phyloP scores from a whole-genome alignment of 2,797 vertebrate species.

The Pagetopsis macropterus region DNA sequence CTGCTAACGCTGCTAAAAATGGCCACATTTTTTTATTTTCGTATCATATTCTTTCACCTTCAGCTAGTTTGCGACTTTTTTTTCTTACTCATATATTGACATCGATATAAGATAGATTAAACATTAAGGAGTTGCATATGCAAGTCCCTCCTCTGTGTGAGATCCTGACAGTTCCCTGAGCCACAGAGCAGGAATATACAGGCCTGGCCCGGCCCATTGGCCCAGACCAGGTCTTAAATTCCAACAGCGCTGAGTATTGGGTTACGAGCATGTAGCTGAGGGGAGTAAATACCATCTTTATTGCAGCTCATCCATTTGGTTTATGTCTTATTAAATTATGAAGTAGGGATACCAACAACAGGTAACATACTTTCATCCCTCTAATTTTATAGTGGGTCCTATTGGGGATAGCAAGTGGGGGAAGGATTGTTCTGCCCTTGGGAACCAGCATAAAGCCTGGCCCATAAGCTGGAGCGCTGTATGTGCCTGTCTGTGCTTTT shows the following conservation, averaged over 20 bases:
- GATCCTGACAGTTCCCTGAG: constrained; percentile 32
- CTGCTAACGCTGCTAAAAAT: too few relatives aligned
- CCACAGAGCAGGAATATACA: constrained; percentile 56
- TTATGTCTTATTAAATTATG: constrained; percentile 79
- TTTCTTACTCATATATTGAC: not conserved
- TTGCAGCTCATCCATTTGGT: constrained; percentile 77
- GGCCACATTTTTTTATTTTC: not conserved
- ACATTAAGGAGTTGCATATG: not conserved
- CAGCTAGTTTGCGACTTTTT: too few relatives aligned
- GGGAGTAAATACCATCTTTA: constrained; percentile 77
- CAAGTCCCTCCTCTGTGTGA: constrained; percentile 20
- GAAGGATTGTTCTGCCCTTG: constrained; percentile 45
- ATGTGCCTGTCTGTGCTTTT: constrained; percentile 44
- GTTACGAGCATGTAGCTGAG: constrained; percentile 63
- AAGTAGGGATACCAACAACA: constrained; percentile 68
- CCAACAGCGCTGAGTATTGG: constrained; percentile 58
- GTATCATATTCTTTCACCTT: not conserved
- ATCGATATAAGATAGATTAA: too few relatives aligned
- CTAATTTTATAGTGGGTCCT: constrained; percentile 60
- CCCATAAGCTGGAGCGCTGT: constrained; percentile 46
- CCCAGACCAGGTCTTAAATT: constrained; percentile 71
- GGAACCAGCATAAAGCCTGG: constrained; percentile 44
- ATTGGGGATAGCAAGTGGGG: constrained; percentile 34
- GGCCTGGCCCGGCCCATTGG: constrained; percentile 39
- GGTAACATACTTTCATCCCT: constrained; percentile 48